Percentiles rank a stretch among this genome's conserved stretches.
phyloP scores from a whole-genome alignment of 53 echinoderm and acorn worm genomes.

The Antedon mediterranea region DNA sequence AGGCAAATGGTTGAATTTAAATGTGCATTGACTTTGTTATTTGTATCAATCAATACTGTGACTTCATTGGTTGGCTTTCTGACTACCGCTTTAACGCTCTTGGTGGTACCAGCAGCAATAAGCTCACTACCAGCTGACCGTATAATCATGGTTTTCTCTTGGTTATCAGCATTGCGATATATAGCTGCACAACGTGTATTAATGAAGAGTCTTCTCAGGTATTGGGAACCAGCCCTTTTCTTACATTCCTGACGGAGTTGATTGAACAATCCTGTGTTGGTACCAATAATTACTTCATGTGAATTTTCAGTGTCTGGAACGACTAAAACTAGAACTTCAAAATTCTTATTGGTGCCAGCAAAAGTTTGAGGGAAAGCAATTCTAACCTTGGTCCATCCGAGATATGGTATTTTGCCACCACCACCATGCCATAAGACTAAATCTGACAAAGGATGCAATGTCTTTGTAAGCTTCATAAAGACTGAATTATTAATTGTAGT shows the following conservation, averaged over 20 bases:
- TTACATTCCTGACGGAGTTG: too few species aligned
- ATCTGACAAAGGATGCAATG: constrained; percentile 18
- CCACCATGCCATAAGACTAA: constrained; percentile 38
- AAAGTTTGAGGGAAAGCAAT: too few species aligned
- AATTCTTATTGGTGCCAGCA: too few species aligned
- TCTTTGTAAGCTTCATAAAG: constrained; percentile 4
- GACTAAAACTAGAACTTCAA: too few species aligned
- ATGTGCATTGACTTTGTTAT: not conserved
- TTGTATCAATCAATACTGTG: not conserved
- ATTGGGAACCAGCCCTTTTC: too few species aligned
- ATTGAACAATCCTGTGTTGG: too few species aligned
- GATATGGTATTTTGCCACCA: constrained; percentile 22
- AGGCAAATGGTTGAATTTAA: not conserved
- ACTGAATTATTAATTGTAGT: constrained; percentile 22
- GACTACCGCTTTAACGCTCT: not conserved
- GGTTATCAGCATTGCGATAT: not conserved
- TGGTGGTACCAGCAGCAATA: not conserved
- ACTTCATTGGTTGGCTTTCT: not conserved
- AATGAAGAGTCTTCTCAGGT: too few species aligned
- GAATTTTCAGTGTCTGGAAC: too few species aligned
- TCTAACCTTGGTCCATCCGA: constrained; percentile 25
- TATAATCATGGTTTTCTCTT: not conserved
- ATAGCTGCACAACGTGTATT: too few species aligned
- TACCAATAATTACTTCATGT: too few species aligned
- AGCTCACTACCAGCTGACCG: not conserved